Evolutionary conservation across 2,888 invertebrate genomes (phyloP).

Genomic region (Nowickia ferox): DNA sequence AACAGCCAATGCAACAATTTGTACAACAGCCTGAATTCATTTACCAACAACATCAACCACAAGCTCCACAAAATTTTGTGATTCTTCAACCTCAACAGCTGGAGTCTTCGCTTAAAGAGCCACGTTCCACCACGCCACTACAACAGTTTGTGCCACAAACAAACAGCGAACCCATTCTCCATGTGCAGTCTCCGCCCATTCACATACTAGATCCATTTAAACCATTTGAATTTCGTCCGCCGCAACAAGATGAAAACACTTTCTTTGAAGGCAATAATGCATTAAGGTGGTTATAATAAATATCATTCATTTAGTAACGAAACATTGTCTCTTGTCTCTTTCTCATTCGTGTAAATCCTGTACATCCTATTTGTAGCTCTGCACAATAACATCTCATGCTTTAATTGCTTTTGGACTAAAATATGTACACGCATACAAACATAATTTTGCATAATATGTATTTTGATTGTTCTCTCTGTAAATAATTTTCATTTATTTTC

Average conservation of each 20-base stretch:
- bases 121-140: constrained; percentile 6
- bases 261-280: constrained; percentile 51
- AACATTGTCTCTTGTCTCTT: neutral
- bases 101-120: constrained; percentile 14
- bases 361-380: too few relatives aligned
- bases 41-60: constrained; percentile 11
- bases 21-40: constrained; percentile 29
- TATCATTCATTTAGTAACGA: constrained; percentile 12
- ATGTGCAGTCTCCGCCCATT: constrained; percentile 54
- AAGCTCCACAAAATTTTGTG: constrained; percentile 4
- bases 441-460: neutral
- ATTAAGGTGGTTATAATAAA: constrained; percentile 58
- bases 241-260: constrained; percentile 52
- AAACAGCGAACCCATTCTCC: neutral
- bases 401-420: neutral
- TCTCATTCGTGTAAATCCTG: neutral
- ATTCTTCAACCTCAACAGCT: constrained; percentile 11
- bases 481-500: neutral
- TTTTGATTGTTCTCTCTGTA: neutral
- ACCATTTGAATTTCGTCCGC: constrained; percentile 74
- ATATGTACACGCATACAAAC: neutral
- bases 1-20: constrained; percentile 21
- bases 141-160: constrained; percentile 27
- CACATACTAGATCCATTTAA: constrained; percentile 72
- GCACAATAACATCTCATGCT: neutral